Conservation (phyloP, 2,113 vertebrate genomes). For the Hypocryptadius cinnamomeus region DNA sequence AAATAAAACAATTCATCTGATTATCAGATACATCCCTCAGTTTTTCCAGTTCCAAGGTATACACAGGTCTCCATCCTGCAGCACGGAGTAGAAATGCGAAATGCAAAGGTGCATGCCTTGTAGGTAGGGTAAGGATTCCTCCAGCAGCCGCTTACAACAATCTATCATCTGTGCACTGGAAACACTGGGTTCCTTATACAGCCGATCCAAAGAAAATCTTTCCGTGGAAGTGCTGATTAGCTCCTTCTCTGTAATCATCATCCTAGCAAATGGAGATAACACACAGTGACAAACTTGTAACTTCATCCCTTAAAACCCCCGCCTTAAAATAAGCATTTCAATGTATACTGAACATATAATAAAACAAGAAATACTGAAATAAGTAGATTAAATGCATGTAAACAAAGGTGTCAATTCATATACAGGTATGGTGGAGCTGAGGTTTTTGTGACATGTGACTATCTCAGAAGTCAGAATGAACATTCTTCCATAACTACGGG, state of each 20-base stretch:
- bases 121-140: constrained; percentile 70
- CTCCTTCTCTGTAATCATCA: constrained; percentile 77
- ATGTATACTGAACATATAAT: neutral
- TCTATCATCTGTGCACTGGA: constrained; percentile 84
- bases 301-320: neutral
- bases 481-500: neutral
- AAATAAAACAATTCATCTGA: constrained; percentile 24
- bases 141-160: constrained; percentile 82
- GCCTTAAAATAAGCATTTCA: neutral
- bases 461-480: neutral
- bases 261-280: constrained; percentile 62
- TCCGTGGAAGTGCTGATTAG: constrained; percentile 70
- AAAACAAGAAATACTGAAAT: neutral
- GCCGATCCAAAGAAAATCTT: constrained; percentile 74
- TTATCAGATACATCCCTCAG: constrained; percentile 60
- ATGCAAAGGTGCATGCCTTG: constrained; percentile 84
- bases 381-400: neutral
- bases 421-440: neutral
- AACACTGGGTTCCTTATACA: constrained; percentile 90
- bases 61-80: constrained; percentile 93
- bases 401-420: neutral
- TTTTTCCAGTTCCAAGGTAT: constrained; percentile 96
- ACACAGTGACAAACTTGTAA: neutral
- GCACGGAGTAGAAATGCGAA: constrained; percentile 90
- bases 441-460: neutral